Percentiles rank a stretch among this genome's conserved stretches.
phyloP scores from a whole-genome alignment of 2,113 vertebrate species.

The Cairina moschata region DNA sequence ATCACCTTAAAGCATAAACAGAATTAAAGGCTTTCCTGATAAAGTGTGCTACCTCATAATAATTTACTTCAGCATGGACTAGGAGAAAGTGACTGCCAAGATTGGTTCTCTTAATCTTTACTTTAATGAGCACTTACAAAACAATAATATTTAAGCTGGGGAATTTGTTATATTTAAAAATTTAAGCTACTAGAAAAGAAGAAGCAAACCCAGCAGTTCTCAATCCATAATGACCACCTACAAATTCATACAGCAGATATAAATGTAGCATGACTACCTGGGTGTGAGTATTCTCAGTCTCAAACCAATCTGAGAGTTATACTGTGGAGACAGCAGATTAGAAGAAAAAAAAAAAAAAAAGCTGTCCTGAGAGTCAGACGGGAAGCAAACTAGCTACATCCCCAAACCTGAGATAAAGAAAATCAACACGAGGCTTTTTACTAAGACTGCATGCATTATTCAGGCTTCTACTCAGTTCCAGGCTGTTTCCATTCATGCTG shows the following conservation, averaged over 20 bases:
- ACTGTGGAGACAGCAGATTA: background rate
- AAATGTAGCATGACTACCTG: background rate
- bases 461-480: background rate
- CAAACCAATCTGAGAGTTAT: background rate
- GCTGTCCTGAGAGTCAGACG: background rate
- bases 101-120: background rate
- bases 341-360: background rate
- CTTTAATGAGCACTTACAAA: slow-evolving; percentile 16
- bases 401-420: background rate
- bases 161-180: slow-evolving; percentile 9
- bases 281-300: background rate
- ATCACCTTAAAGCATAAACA: background rate
- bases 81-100: background rate
- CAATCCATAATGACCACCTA: background rate
- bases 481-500: background rate
- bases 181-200: slow-evolving; percentile 9
- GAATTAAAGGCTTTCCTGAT: background rate
- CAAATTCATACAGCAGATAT: background rate
- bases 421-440: background rate
- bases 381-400: background rate
- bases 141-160: background rate
- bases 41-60: background rate
- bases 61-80: background rate
- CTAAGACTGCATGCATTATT: background rate
- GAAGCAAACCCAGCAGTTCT: background rate